phyloP scores from a whole-genome alignment of 2,113 vertebrate species.

The Oceanites oceanicus region DNA sequence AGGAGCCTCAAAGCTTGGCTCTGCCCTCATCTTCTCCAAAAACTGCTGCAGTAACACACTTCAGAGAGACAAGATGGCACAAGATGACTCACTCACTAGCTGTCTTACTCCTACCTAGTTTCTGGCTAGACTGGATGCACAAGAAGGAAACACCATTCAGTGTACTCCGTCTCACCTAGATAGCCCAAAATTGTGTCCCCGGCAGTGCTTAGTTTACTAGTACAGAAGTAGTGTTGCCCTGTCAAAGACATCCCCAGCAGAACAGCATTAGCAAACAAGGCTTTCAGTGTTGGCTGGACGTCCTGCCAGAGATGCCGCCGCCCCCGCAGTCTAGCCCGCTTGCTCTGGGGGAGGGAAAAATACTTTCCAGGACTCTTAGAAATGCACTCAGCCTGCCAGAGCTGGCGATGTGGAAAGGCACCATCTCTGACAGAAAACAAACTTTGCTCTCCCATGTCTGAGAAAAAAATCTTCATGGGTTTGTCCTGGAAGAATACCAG shows the following conservation, averaged over 20 bases:
- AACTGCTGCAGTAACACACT: neutral
- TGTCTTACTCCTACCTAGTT: neutral
- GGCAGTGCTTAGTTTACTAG: neutral
- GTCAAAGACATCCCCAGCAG: neutral
- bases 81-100: neutral
- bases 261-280: neutral
- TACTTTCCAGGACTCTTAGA: neutral
- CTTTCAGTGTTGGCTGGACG: neutral
- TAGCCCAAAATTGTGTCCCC: neutral
- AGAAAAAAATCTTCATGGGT: neutral
- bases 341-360: neutral
- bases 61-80: neutral
- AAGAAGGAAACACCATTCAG: neutral
- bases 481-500: conserved; percentile 13
- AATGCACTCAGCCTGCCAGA: neutral
- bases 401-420: neutral
- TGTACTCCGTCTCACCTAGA: neutral
- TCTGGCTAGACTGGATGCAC: neutral
- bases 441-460: neutral
- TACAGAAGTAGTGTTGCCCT: neutral
- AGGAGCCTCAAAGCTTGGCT: neutral
- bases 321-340: neutral
- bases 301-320: neutral
- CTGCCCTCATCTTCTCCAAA: neutral
- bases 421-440: neutral